Percentiles rank a stretch among this genome's conserved stretches.
phyloP scores from a whole-genome alignment of 2,888 invertebrate genomes.

The Autographa gamma region DNA sequence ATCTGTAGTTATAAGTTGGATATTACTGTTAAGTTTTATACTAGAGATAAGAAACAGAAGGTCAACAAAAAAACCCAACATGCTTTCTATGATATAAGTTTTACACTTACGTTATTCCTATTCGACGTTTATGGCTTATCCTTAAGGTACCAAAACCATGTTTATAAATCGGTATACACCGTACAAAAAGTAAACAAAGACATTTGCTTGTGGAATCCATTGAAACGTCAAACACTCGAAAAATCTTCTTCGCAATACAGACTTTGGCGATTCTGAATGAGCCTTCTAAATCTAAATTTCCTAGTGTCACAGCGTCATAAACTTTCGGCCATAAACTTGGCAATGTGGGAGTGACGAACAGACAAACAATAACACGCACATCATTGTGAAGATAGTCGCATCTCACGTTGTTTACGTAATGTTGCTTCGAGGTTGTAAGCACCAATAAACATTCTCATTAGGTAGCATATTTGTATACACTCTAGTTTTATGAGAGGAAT shows the following conservation, averaged over 20 bases:
- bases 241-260: too few species aligned
- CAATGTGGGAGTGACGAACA: constrained; percentile 60
- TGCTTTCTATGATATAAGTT: neutral
- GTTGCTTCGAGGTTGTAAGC: constrained; percentile 31
- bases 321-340: constrained; percentile 69
- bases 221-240: too few species aligned
- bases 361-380: constrained; percentile 53
- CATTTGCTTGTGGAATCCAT: too few species aligned
- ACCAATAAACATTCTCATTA: constrained; percentile 30
- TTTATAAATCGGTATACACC: too few species aligned
- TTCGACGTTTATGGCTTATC: too few species aligned
- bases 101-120: neutral
- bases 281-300: constrained; percentile 22
- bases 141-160: too few species aligned
- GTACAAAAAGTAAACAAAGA: too few species aligned
- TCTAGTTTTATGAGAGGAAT: neutral
- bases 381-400: constrained; percentile 47
- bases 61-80: neutral
- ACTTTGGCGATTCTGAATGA: neutral
- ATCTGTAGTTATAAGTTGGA: constrained; percentile 27
- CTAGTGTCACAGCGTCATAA: constrained; percentile 18
- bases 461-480: neutral
- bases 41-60: constrained; percentile 7
- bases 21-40: neutral
- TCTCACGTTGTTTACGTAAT: constrained; percentile 56